Base-by-base conservation (phyloP, 2,888 invertebrate species). In the Harpagoxenus sublaevis region DNA sequence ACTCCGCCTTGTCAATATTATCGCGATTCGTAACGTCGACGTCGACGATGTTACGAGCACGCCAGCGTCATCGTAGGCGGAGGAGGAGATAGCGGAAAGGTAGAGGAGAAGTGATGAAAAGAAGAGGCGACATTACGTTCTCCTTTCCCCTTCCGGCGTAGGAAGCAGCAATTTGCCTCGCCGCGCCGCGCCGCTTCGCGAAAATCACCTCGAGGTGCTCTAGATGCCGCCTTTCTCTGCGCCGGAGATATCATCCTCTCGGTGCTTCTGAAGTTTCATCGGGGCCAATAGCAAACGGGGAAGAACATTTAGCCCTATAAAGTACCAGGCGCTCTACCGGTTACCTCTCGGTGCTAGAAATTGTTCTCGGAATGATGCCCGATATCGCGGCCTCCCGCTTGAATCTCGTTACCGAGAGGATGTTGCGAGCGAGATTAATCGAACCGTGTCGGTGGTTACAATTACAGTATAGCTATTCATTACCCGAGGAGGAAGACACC, bases 91-190 rank as follows among this genome's bases (percentile, higher is more conserved):
- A 48, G 66, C 48, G 73, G 51, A 83, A 60, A 53, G 53, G 63
- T 55, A 74, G 70, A 62, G 62, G 66, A 79, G 62, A 82, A 86
- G 73, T 60, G 87, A 81, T 85, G 81, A 71, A 73, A 53, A 74
- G 86, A 84, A 85, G 81, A 68, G 73, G 68, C 28, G 70, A 66
- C 70, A 78, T 75, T 85, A 65, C 84, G 57, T 65, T 74, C 75
- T 86, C 55, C 82, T 86, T 62, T 65, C 53, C 71, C 68, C 45
- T 86, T 71, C 82, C 65, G 66, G 51, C 57, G 83, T 62, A 83
- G 84, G 81, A 86, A 88, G 83, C 77, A 71, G 83, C 88, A 90
- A 90, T 90, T 90, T 90, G 83, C 84, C 83, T 90, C 63, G 84
- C 73, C 63, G 57, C 63, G 84, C 73, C 63, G 57, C 60, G 57